A percentile compares a stretch with the other conserved stretches of the same genome.
Conservation (phyloP, 2,797 vertebrate genomes). For the Sebastes reedi region DNA sequence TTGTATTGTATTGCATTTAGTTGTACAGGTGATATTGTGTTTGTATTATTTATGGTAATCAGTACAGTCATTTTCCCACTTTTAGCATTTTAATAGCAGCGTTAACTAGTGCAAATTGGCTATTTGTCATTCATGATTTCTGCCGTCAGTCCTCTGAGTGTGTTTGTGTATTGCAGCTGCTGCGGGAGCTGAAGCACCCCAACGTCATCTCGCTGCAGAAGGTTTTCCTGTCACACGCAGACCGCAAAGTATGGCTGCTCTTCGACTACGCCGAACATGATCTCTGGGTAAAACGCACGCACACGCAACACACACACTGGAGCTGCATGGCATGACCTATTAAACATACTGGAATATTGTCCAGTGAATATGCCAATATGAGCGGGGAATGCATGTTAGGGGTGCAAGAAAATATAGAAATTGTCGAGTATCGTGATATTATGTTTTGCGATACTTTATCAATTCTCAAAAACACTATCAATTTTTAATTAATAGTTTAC, state of each 20-base stretch:
- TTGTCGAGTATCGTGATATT: too few species aligned
- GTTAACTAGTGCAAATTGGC: not conserved
- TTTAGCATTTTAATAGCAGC: not conserved
- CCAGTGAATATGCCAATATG: not conserved
- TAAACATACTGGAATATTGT: not conserved
- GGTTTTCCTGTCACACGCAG: constrained; percentile 98
- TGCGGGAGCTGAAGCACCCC: constrained; percentile 98
- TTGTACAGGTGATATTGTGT: not conserved
- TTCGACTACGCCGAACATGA: constrained; percentile 99
- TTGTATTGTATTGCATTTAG: not conserved
- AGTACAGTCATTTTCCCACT: not conserved
- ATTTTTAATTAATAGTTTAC: too few species aligned
- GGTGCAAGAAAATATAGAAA: too few species aligned
- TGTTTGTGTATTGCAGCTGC: constrained; percentile 88
- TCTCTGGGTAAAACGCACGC: constrained; percentile 91
- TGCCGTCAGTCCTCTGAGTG: constrained; percentile 14
- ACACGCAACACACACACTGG: not conserved
- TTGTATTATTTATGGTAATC: not conserved
- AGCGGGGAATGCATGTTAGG: not conserved
- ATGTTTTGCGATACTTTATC: too few species aligned
- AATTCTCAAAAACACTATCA: rapidly evolving
- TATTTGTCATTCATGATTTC: constrained; percentile 1
- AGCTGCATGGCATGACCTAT: constrained; percentile 4
- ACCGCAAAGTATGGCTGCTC: constrained; percentile 99
- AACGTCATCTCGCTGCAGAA: constrained; percentile 99